A percentile compares a stretch with the other conserved stretches of the same genome.
phyloP scores from a whole-genome alignment of 2,113 vertebrate species.

The Eubucco bourcierii region DNA sequence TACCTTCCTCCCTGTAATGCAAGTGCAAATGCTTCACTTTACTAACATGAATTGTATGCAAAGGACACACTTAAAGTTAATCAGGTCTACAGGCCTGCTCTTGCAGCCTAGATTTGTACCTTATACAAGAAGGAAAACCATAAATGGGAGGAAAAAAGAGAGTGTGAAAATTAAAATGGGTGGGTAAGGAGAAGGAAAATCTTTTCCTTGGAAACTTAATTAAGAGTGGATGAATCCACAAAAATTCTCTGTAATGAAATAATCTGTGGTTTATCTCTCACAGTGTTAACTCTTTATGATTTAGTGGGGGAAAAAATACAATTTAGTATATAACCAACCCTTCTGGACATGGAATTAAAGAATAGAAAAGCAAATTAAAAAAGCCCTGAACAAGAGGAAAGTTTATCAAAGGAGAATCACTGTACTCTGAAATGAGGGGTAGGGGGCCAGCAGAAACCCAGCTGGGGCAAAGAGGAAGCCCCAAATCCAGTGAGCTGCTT shows the following conservation, averaged over 20 bases:
- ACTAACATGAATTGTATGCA: conserved; percentile 3
- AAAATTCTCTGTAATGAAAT: not conserved
- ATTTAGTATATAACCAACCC: not conserved
- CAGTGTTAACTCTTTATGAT: not conserved
- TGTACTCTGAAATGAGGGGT: not conserved
- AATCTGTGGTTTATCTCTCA: not conserved
- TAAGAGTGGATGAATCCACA: not conserved
- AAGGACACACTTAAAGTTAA: not conserved
- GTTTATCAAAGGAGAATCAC: not conserved
- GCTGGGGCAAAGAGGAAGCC: not conserved
- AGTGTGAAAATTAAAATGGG: not conserved
- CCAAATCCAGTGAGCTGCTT: not conserved
- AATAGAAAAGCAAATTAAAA: not conserved
- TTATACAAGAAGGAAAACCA: conserved; percentile 6
- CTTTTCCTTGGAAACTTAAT: not conserved
- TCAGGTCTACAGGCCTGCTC: not conserved
- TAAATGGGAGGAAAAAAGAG: not conserved
- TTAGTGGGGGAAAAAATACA: not conserved
- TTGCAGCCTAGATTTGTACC: conserved; percentile 2
- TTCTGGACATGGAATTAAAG: not conserved
- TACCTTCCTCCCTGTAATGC: not conserved
- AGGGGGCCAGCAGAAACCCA: not conserved
- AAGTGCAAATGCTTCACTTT: not conserved
- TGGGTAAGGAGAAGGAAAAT: not conserved
- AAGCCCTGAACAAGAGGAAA: not conserved